phyloP scores from a whole-genome alignment of 2,113 vertebrate genomes.

The Entomyzon cyanotis region DNA sequence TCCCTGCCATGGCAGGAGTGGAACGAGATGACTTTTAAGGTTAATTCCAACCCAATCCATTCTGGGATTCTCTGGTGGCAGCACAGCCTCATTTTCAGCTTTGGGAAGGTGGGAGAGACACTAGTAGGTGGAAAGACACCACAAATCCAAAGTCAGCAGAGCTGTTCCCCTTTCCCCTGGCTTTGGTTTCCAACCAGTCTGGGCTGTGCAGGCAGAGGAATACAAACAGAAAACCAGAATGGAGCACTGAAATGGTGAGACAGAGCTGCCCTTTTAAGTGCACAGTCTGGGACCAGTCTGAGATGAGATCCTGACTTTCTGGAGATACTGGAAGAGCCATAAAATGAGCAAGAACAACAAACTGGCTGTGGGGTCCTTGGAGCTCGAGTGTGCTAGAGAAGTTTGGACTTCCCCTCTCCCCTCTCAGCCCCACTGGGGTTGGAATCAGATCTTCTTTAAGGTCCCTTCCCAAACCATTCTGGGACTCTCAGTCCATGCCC shows the following conservation, averaged over 20 bases:
- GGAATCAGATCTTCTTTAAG: background rate
- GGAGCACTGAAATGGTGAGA: background rate
- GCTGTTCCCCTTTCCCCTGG: background rate
- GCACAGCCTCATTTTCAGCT: background rate
- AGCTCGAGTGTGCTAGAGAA: accelerated
- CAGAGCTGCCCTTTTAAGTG: background rate
- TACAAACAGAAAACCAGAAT: background rate
- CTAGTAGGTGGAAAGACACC: background rate
- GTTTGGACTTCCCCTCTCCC: background rate
- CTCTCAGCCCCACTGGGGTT: background rate
- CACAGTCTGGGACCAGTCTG: background rate
- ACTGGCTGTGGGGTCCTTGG: background rate
- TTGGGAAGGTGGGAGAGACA: background rate
- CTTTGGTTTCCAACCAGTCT: background rate
- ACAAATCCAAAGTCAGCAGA: background rate
- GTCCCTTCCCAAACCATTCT: background rate
- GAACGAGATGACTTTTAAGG: accelerated
- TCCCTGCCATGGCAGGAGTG: background rate
- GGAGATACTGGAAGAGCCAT: background rate
- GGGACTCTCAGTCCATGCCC: background rate
- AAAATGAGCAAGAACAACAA: background rate
- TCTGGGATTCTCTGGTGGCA: background rate
- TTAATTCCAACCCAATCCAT: background rate
- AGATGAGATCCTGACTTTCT: background rate
- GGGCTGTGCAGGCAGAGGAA: background rate